Base-by-base conservation (phyloP, 2,888 invertebrate species). In the Drosophila siamana region DNA sequence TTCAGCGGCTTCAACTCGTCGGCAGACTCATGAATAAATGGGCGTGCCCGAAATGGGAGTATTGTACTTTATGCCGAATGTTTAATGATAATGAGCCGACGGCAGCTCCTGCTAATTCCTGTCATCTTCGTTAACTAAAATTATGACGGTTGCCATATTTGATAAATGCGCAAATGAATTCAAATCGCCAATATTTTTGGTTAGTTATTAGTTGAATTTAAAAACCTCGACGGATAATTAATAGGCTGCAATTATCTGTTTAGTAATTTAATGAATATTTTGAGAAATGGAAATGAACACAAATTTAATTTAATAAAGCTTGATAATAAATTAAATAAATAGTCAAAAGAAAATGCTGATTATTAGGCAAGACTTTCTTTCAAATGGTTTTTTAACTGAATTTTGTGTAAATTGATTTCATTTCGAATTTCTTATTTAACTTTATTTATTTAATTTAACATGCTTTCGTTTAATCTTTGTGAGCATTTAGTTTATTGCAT, bases 71-170 rank as follows among this genome's bases (percentile, higher is more conserved):
- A 46, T 46, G 61, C 28, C 51, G 48, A 73, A 59, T 67, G 59
- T 62, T 73, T 73, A 77, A 74, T 69, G 77, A 60, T 76, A 69
- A 80, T 82, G 77, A 80, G 80, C 54, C 48, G 24, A 9, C 36
- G 51, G 43, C 13, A 30, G 30, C 15, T 11, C 15, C 9, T 30
- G 7, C 16, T 19, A 38, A 38, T 16, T 11, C 33, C 4, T n/a
- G 11, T 33, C 33, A 33, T n/a, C 19, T 19, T 15, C 33, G 43
- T 15, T 33, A 15, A 33, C 22, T 15, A 54, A 28, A 52, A 40
- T 69, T 36, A 60, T 50, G 24, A 48, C 30, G 33, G 19, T 33
- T 43, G 38, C 9, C 33, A 15, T 43, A 70, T 24, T 63, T 7
- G 13, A 44, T 24, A 55, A 22, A 33, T 24, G 36, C 26, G 28